Evolutionary conservation across 2,797 vertebrate species (phyloP).

Genomic region (Peromyscus eremicus): DNA sequence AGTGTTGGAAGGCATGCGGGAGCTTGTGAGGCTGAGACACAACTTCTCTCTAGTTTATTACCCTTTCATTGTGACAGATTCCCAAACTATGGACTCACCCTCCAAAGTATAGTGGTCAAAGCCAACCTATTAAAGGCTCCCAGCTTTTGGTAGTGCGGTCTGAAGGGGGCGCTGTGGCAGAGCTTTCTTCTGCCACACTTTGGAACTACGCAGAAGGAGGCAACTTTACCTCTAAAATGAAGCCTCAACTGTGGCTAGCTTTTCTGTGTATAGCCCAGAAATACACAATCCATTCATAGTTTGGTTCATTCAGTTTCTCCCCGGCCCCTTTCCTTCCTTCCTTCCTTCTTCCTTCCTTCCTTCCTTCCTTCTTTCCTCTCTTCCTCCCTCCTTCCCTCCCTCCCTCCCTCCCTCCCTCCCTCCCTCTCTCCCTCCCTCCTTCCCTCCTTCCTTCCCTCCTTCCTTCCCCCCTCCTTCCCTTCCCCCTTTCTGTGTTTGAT

Average conservation of each 20-base stretch:
- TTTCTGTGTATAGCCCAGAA: not conserved
- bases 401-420: fast-evolving
- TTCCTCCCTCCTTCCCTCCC: fast-evolving
- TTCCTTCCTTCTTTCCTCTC: no score
- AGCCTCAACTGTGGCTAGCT: not conserved
- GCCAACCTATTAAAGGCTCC: not conserved
- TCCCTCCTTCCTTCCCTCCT: fast-evolving
- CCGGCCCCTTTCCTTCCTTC: no score
- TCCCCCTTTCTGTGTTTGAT: not conserved
- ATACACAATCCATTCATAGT: not conserved
- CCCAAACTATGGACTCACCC: not conserved
- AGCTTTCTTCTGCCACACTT: not conserved
- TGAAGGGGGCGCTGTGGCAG: constrained; percentile 17
- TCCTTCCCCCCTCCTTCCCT: no score
- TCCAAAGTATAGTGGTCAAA: not conserved
- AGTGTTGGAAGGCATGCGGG: no score
- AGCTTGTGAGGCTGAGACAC: not conserved
- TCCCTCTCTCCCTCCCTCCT: no score
- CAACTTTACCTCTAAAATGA: not conserved
- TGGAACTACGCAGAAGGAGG: not conserved
- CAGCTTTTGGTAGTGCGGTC: not conserved
- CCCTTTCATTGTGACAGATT: not conserved
- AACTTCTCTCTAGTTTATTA: not conserved
- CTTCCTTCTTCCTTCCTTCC: fast-evolving
- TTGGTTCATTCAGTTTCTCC: not conserved